A percentile compares a stretch with the other conserved stretches of the same genome.
Evolutionary conservation across 2,113 vertebrate species (phyloP).

Genomic region (Equus quagga): DNA sequence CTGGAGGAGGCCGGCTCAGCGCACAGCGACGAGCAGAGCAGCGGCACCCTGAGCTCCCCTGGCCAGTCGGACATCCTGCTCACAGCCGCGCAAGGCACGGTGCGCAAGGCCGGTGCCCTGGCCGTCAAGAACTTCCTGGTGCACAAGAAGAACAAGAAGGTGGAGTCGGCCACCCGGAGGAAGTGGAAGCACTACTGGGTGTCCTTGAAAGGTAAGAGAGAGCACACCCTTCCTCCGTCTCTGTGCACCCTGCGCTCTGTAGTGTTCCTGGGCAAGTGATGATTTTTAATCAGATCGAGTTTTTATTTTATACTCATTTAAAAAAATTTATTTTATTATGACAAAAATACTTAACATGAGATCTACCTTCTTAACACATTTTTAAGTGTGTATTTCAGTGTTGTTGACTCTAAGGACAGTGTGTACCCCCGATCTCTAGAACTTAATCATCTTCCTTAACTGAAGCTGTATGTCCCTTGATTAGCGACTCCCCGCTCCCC

Average conservation of each 20-base stretch:
- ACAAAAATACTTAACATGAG: neutral
- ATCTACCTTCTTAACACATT: accelerated
- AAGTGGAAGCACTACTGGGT: conserved; percentile 99
- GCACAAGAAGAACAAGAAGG: conserved; percentile 98
- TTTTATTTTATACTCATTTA: neutral
- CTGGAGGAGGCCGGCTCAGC: conserved; percentile 94
- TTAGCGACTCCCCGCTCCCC: neutral
- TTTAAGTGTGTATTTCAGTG: neutral
- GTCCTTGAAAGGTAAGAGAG: conserved; percentile 93
- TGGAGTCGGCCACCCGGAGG: conserved; percentile 95
- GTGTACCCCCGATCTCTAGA: neutral
- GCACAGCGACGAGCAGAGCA: conserved; percentile 96
- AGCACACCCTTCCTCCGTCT: accelerated
- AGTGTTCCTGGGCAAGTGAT: accelerated
- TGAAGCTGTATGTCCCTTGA: neutral
- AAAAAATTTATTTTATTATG: neutral
- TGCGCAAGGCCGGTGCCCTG: conserved; percentile 95
- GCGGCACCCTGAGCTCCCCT: conserved; percentile 94
- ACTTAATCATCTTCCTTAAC: no score
- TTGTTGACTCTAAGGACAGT: neutral
- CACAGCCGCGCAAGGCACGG: conserved; percentile 92
- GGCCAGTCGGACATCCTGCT: conserved; percentile 94
- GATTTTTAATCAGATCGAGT: neutral
- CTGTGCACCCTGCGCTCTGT: accelerated
- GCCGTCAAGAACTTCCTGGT: conserved; percentile 98